Base-by-base conservation (phyloP, 35 echinoderm and acorn worm species). In the Diadema setosum region DNA sequence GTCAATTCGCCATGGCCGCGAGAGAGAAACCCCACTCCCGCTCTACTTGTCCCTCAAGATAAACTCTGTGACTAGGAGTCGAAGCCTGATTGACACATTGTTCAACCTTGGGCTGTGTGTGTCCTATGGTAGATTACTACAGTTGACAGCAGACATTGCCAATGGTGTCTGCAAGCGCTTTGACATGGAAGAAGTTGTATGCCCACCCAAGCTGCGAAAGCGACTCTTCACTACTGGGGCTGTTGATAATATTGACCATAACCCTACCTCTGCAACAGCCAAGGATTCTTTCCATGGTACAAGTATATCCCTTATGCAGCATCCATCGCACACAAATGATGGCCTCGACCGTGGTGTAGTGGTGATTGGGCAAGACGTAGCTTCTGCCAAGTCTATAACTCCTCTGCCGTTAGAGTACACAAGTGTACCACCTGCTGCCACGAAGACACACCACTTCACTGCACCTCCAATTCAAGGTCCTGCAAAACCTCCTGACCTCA, bases 231-330 rank as follows among this genome's bases (percentile, higher is more conserved):
- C 88, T 2, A 91, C 69, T 48, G 83, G 65, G 4, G 93, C 89
- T 91, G 88, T 95, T 7, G 93, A 95, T 39, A 95, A 91, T 45
- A 87, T 91, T 35, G 93, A 91, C 50, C 89, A 95, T 30, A 95
- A 95, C 45, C 93, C 88, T 20, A 91, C 82, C 45, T 29, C 93
- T 24, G 82, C 58, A 70, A 95, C 83, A 82, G 46, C 92, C 40
- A 81, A 86, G 27, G 89, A 95, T 45, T 91, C 76, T 5, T 95
- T 95, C 46, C 89, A 95, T 88, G 83, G 93, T 17, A 95, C 93
- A 16, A 60, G 15, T 37, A 95, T 75, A 3, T 75, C 70, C 2
- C 31, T 75, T 3, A 75, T 75, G 17, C 70, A 75, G 33, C 70
- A 75, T 35, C 70, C 70, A 1, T 39, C 39, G 2, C 33, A 75